Evolutionary conservation across 2,888 invertebrate genomes (phyloP).

Genomic region (Phlogophora meticulosa): DNA sequence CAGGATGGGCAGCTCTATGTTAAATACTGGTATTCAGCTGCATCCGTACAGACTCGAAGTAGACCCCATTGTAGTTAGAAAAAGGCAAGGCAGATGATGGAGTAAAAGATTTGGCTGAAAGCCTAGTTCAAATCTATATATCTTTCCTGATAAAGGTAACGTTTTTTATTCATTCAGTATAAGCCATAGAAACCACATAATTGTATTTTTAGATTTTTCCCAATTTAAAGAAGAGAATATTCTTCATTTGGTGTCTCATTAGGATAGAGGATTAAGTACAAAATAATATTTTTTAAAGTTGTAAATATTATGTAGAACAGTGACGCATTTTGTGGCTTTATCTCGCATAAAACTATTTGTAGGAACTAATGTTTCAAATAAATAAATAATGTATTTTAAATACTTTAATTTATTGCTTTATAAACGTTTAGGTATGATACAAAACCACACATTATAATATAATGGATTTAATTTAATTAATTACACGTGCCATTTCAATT

Average conservation of each 20-base stretch:
- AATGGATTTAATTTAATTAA: conserved; percentile 18
- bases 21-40: no score
- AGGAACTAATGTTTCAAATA: conserved; percentile 8
- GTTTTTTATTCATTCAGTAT: no score
- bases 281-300: neutral
- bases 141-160: no score
- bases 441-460: conserved; percentile 26
- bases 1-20: no score
- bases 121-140: no score
- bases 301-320: neutral
- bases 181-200: no score
- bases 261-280: no score
- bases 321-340: conserved; percentile 30
- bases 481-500: conserved; percentile 9
- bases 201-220: neutral
- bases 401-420: conserved; percentile 28
- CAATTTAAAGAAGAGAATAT: neutral
- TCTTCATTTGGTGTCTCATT: neutral
- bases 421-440: conserved; percentile 5
- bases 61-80: no score
- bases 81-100: no score
- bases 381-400: conserved; percentile 37
- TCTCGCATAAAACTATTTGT: neutral
- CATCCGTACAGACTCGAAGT: no score
- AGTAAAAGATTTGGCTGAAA: no score